Evolutionary conservation across 2,888 invertebrate species (phyloP), one percentile per base, ranked within the genome.

Genomic region (Drosophila prolongata): DNA sequence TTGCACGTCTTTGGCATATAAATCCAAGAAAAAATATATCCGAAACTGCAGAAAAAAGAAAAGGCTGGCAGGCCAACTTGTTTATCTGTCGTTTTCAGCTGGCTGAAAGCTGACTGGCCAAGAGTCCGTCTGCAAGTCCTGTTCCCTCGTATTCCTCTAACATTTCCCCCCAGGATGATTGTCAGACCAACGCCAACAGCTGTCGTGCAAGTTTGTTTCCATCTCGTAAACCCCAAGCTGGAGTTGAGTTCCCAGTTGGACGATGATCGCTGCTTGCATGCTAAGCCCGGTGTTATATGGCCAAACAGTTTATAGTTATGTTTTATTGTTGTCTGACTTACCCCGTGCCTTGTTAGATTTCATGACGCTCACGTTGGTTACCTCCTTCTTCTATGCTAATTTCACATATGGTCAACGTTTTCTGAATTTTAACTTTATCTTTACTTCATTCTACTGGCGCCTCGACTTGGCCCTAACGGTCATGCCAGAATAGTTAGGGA

Each of bases 1-100:
- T 84, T 68, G 87, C 87, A 87, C 81, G 84, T 84, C 84, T 84
- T 56, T 80, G 80, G 82, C 85, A 82, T 81, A 84, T 65, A 80
- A 73, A 79, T 69, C 55, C 49, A 43, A 52, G 50, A 50, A 49
- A 50, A 49, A 35, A 49, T 53, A 49, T 53, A 55, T 37, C 52
- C 50, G 38, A 70, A 59, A 70, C 60, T 46, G 44, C 44, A 52
- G 9, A 42, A 42, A 16, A 55, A 53, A 38, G 55, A 70, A 55
- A 56, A 47, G 54, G 42, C 69, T 53, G 57, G 53, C 65, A 59
- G 43, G 34, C 42, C 66, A 80, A 80, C 75, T 75, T 86, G 76
- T 86, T 83, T 86, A 72, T 75, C 83, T 82, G 86, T 83, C 69
- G 67, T 61, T 77, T 81, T 75, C 76, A 87, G 81, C 85, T 78